phyloP scores from a whole-genome alignment of 2,797 vertebrate genomes.

The Coendou prehensilis region DNA sequence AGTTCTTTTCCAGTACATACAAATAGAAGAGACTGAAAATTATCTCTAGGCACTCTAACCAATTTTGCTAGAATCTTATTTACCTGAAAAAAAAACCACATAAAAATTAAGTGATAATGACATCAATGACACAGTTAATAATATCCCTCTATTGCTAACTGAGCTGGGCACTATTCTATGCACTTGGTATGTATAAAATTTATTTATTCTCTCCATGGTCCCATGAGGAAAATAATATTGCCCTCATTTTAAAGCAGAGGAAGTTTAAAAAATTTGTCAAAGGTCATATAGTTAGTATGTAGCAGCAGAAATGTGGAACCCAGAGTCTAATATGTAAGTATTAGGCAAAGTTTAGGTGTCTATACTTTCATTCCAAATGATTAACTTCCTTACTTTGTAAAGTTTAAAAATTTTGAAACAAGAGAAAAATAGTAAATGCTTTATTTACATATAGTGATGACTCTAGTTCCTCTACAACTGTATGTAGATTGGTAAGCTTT shows the following conservation, averaged over 20 bases:
- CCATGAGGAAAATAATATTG: background rate
- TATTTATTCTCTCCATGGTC: background rate
- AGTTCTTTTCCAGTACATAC: constrained; percentile 69
- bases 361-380: constrained; percentile 8
- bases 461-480: background rate
- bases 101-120: background rate
- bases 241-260: background rate
- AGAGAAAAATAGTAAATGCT: background rate
- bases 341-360: background rate
- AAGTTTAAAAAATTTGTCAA: background rate
- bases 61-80: constrained; percentile 19
- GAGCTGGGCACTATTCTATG: background rate
- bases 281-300: background rate
- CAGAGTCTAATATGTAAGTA: background rate
- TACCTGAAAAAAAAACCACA: background rate
- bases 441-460: background rate
- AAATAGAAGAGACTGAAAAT: constrained; percentile 50
- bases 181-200: background rate
- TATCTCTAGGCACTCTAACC: background rate
- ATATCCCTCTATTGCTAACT: background rate
- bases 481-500: background rate
- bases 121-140: background rate
- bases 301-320: background rate
- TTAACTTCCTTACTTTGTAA: background rate
- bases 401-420: constrained; percentile 33